Conservation (phyloP, 2,888 invertebrate genomes). For the Tetragonisca angustula region DNA sequence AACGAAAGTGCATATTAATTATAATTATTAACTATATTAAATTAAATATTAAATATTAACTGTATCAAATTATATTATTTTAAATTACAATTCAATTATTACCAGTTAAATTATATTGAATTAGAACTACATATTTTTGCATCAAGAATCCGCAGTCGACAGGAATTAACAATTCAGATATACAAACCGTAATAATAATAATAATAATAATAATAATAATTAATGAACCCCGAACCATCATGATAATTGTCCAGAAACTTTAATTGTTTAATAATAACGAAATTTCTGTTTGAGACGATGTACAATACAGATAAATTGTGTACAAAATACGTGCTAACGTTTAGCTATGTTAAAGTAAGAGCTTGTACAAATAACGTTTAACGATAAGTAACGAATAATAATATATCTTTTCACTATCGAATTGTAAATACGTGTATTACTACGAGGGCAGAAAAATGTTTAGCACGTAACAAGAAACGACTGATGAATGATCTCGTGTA, state of each 20-base stretch:
- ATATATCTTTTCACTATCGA: neutral
- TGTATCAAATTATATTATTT: no score
- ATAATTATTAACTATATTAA: no score
- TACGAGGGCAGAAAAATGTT: neutral
- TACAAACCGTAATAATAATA: no score
- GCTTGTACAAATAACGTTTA: conserved; percentile 42
- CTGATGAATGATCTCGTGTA: conserved; percentile 31
- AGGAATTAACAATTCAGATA: no score
- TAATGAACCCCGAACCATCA: neutral
- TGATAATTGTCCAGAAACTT: neutral
- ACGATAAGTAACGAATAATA: neutral
- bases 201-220: neutral
- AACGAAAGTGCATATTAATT: no score
- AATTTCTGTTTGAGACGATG: conserved; percentile 6
- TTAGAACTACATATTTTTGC: no score
- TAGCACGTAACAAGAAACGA: conserved; percentile 15
- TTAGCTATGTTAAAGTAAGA: conserved; percentile 6
- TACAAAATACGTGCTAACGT: neutral
- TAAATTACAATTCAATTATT: no score
- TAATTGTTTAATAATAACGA: neutral
- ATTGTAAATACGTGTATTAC: conserved; percentile 48
- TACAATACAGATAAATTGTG: neutral
- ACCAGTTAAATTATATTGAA: no score
- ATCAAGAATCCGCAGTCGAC: no score
- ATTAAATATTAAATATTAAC: no score